Percentiles rank a stretch among this genome's conserved stretches.
phyloP scores from a whole-genome alignment of 1,140 invertebrate species.

The Drosophila eugracilis region DNA sequence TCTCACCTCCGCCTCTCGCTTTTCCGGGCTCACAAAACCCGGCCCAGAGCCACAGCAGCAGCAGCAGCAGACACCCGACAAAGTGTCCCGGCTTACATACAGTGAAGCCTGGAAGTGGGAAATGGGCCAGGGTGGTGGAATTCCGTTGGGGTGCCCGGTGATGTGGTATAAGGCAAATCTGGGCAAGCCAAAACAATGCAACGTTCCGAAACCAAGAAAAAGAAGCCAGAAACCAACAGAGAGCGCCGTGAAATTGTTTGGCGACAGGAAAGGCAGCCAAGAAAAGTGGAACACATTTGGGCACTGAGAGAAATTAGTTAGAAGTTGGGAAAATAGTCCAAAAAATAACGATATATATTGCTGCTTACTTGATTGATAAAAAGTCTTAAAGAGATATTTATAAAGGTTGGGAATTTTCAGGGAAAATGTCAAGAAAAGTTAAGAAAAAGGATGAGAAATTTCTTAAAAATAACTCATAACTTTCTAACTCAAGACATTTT shows the following conservation, averaged over 20 bases:
- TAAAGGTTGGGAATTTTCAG: no score
- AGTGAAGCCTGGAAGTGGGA: slow-evolving; percentile 17
- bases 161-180: slow-evolving; percentile 28
- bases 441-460: no score
- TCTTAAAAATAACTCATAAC: no score
- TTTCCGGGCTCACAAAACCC: no score
- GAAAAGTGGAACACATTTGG: slow-evolving; percentile 30
- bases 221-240: slow-evolving; percentile 11
- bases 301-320: slow-evolving; percentile 1
- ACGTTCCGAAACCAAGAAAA: slow-evolving; percentile 17
- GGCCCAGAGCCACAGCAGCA: slow-evolving; percentile 21
- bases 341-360: no score
- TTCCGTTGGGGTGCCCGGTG: slow-evolving; percentile 3
- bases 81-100: slow-evolving; percentile 60
- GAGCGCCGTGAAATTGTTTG: slow-evolving; percentile 57
- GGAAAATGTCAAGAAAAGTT: no score
- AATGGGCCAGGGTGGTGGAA: slow-evolving; percentile 22
- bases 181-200: slow-evolving; percentile 70
- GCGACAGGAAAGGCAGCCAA: slow-evolving; percentile 31
- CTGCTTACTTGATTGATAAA: no score
- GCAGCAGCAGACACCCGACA: slow-evolving; percentile 63
- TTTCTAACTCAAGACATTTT: neutral
- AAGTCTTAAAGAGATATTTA: no score
- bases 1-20: slow-evolving; percentile 23
- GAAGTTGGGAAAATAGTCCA: neutral